Conservation (phyloP, 2,888 invertebrate genomes). For the Dusona sp. region DNA sequence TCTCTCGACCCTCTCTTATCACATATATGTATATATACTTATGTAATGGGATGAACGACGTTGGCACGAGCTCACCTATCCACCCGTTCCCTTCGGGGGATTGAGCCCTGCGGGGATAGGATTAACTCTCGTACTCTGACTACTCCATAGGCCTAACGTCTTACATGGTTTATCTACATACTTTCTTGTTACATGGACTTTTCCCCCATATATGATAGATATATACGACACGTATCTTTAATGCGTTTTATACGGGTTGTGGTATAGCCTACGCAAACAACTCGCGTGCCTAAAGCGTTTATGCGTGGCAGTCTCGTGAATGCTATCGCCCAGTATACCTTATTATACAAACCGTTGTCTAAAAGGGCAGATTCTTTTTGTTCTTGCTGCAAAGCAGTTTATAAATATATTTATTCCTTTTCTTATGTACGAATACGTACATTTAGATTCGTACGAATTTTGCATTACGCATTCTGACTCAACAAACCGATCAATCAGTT, state of each 20-base stretch:
- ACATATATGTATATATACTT: not conserved
- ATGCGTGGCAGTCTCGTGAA: slow-evolving; percentile 72
- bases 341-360: slow-evolving; percentile 72
- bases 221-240: not conserved
- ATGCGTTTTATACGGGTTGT: not conserved
- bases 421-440: not conserved
- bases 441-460: not conserved
- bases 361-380: slow-evolving; percentile 62
- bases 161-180: slow-evolving; percentile 28
- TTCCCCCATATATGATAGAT: not conserved
- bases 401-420: not conserved
- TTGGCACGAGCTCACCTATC: slow-evolving; percentile 37
- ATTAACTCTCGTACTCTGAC: slow-evolving; percentile 47
- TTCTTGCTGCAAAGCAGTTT: slow-evolving; percentile 49
- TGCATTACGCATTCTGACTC: not conserved
- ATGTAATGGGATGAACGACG: slow-evolving; percentile 31
- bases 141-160: slow-evolving; percentile 4
- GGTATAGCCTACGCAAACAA: slow-evolving; percentile 58
- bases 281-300: slow-evolving; percentile 74
- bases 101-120: slow-evolving; percentile 55
- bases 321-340: slow-evolving; percentile 71
- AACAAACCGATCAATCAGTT: not conserved
- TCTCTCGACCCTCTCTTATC: slow-evolving; percentile 33
- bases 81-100: slow-evolving; percentile 23
- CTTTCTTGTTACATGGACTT: not conserved